phyloP scores from a whole-genome alignment of 2,113 vertebrate genomes.

The Eptesicus fuscus region DNA sequence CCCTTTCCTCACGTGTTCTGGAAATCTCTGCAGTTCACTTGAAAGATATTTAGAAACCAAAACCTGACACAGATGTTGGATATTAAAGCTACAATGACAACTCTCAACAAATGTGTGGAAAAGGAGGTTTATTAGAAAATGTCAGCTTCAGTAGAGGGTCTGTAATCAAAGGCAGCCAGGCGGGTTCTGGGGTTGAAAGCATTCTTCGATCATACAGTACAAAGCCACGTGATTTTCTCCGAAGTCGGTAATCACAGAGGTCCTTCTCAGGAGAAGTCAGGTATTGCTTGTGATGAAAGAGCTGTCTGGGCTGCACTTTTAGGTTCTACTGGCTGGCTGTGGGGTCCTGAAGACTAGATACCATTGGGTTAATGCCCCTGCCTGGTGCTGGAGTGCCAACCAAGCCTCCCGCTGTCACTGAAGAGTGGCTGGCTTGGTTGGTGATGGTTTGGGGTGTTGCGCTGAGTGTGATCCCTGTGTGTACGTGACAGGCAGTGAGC shows the following conservation, averaged over 20 bases:
- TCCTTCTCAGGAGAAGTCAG: background rate
- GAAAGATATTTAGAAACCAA: background rate
- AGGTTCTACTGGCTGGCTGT: background rate
- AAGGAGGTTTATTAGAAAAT: background rate
- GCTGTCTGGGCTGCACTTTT: too few species aligned
- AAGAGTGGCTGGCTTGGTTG: too few species aligned
- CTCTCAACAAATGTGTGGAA: background rate
- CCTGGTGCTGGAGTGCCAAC: background rate
- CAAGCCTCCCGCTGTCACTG: rapidly evolving
- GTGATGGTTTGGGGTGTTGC: background rate
- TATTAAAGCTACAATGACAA: background rate
- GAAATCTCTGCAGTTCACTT: background rate
- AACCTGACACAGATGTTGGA: background rate
- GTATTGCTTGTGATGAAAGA: background rate
- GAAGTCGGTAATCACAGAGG: background rate
- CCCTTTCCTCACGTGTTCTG: background rate
- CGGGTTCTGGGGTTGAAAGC: background rate
- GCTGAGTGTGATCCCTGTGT: background rate
- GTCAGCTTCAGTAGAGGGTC: background rate
- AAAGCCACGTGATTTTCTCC: background rate
- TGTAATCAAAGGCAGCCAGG: background rate
- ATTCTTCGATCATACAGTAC: background rate
- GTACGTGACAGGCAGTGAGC: background rate
- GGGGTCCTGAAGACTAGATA: rapidly evolving
- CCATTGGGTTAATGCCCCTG: too few species aligned